phyloP scores from a whole-genome alignment of 2,888 invertebrate species.

The Ariolimax columbianus region DNA sequence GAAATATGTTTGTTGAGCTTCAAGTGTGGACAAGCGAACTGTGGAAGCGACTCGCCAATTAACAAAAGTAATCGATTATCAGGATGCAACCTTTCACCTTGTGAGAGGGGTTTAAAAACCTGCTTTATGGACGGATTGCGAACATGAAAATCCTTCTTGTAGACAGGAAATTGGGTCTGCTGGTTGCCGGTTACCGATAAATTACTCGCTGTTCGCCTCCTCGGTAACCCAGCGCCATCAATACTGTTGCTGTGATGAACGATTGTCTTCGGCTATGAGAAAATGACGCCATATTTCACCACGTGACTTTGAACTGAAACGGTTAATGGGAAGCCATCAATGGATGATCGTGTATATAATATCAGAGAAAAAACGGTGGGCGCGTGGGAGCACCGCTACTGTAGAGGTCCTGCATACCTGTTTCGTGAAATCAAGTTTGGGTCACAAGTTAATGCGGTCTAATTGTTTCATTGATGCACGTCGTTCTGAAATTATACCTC shows the following conservation, averaged over 20 bases:
- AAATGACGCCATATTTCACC: constrained; percentile 37
- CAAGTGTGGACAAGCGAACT: background rate
- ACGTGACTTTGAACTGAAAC: constrained; percentile 27
- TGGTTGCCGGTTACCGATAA: constrained; percentile 38
- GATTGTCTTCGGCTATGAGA: constrained; percentile 37
- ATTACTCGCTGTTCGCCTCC: constrained; percentile 27
- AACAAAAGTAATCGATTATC: background rate
- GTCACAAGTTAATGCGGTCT: too few species aligned
- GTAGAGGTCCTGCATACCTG: too few species aligned
- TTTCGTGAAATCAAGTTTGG: too few species aligned
- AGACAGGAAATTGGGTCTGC: constrained; percentile 40
- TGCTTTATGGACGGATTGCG: background rate
- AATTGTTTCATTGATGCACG: too few species aligned
- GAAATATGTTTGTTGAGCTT: too few species aligned
- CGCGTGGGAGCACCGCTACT: too few species aligned
- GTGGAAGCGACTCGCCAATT: background rate
- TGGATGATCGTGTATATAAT: background rate
- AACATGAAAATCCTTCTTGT: constrained; percentile 52
- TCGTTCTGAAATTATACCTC: too few species aligned
- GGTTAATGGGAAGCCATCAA: background rate
- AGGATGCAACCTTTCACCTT: constrained; percentile 30
- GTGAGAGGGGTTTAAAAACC: background rate
- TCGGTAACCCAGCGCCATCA: constrained; percentile 21
- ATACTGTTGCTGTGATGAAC: constrained; percentile 30
- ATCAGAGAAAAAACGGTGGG: too few species aligned